Percentiles rank a stretch among this genome's conserved stretches.
phyloP scores from a whole-genome alignment of 1,140 invertebrate genomes.

The Helicoverpa zea region DNA sequence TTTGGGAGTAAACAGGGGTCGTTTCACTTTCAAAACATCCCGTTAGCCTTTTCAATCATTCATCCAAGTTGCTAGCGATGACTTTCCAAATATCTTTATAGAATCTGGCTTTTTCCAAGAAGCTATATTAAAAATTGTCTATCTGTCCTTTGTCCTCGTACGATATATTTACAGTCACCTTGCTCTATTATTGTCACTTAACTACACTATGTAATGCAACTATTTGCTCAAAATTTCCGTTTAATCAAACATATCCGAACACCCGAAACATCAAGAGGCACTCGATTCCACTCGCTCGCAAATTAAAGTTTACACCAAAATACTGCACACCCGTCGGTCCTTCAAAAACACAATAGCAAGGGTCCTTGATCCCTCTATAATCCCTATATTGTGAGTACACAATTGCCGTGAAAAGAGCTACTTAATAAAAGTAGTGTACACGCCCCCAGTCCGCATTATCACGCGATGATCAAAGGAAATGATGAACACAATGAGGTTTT shows the following conservation, averaged over 20 bases:
- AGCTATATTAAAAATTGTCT: no score
- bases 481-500: slow-evolving; percentile 75
- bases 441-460: slow-evolving; percentile 68
- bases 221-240: neutral
- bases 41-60: no score
- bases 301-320: slow-evolving; percentile 69
- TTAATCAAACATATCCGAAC: slow-evolving; percentile 21
- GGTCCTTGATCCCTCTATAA: slow-evolving; percentile 77
- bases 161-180: no score
- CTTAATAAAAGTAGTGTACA: slow-evolving; percentile 71
- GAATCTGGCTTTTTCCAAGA: no score
- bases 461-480: slow-evolving; percentile 79
- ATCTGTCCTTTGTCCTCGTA: no score
- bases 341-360: slow-evolving; percentile 66
- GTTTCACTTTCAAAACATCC: no score
- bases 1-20: no score
- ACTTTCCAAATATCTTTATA: no score
- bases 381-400: slow-evolving; percentile 81
- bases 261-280: slow-evolving; percentile 9
- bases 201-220: neutral
- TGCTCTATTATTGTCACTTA: neutral
- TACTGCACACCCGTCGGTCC: slow-evolving; percentile 39
- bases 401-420: slow-evolving; percentile 85
- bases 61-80: no score
- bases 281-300: slow-evolving; percentile 55